Base-by-base conservation (phyloP, 2,888 invertebrate species). In the Nomada goodeniana region DNA sequence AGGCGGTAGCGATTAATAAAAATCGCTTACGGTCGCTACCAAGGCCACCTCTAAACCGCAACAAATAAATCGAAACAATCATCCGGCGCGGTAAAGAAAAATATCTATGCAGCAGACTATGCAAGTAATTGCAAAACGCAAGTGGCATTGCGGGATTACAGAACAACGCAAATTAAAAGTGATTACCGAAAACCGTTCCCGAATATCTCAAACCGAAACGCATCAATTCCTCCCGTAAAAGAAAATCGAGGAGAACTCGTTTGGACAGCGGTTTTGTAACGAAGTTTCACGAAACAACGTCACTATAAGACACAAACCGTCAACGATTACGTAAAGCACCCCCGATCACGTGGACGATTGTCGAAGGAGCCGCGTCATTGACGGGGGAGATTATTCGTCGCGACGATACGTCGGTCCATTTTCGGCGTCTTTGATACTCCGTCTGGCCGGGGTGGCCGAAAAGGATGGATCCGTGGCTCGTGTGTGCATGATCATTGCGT, bases 401-500 rank as follows among this genome's bases (percentile, higher is more conserved):
- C 53, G 63, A 68, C 69, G 70, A 80, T 82, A 70, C 75, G 57
- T 71, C 80, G 89, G 81, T 84, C 81, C 80, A 86, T 83, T 85
- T 88, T 90, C 88, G 89, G 88, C 80, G 70, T 71, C 90, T 89
- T 90, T 90, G 88, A 87, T 80, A 75, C 68, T 59, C 63, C 67
- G 47, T 47, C 52, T 69, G 80, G 80, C 76, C 73, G 76, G 87
- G 83, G 82, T 81, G 63, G 60, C 70, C 82, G 76, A 80, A 72
- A 84, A 86, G 89, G 89, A 87, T 89, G 90, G 89, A 89, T 88
- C 85, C 70, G 83, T 83, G 80, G 65, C 71, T 63, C 83, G 86
- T 82, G 88, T 86, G 89, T 89, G 88, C 90, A 79, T 83, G 89
- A 89, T 86, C 88, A 86, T 89, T 84, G 89, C 86, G 85, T 88